Evolutionary conservation across 2,113 vertebrate species (phyloP), one percentile per base, ranked within the genome.

Genomic region (Nycticorax nycticorax): DNA sequence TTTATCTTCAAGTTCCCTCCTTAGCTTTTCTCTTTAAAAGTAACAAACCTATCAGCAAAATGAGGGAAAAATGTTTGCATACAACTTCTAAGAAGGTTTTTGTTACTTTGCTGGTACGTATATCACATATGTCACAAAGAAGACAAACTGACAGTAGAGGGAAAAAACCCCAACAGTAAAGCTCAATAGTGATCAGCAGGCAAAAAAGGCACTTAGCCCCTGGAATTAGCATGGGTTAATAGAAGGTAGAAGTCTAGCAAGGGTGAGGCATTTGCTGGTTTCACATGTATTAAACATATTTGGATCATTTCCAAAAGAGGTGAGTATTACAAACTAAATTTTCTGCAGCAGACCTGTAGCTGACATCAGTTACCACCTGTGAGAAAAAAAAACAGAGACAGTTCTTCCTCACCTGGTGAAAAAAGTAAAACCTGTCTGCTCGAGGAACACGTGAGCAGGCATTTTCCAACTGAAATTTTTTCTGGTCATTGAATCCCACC

Each of bases 361-460:
- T 88, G 62, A 66, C 39, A 74, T 48, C 45, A 60, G 22, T 71
- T 71, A 60, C 13, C 48, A 48, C 41, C 28, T 87, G 16, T 63
- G 67, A 63, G 39, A 23, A 45, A 39, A 32, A 6, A 32, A 6
- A 7, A 33, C 14, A 21, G 9, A 55, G 16, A 37, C 6, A 37
- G 52, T 27, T 53, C 24, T 50, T 67, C 41, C n/a, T 67, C 24
- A 52, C 41, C 10, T 62, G 41, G 16, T 35, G 43, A 67, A 35
- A 73, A 76, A 45, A 63, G 27, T 48, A 39, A 59, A 64, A 45
- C n/a, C 37, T 73, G 10, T n/a, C 59, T 68, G 47, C 33, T 62
- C 0, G 0, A 53, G n/a, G 15, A 62, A 50, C 30, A 47, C 0
- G 0, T 14, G 37, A 73, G 33, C 27, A 27, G 45, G 26, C 28